These are phyloP conservation scores for Dipodomys merriami DNA, from an alignment of 2,113 vertebrate genomes.

Conservation along the genomic window DNA sequence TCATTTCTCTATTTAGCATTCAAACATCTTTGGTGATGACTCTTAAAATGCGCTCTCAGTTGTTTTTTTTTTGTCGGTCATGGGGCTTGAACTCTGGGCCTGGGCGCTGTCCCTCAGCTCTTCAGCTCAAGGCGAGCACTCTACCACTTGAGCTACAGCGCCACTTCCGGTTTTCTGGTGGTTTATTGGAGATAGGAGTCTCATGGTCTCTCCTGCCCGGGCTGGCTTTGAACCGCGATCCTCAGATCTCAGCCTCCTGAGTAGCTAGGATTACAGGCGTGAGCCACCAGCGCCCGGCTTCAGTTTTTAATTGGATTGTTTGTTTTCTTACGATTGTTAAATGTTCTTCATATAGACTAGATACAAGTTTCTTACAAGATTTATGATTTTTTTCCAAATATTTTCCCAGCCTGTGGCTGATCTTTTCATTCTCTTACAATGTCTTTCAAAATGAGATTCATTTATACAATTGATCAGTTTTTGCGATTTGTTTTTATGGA, in stretches of 20 bases:
- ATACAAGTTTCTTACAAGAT: background rate
- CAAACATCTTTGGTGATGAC: background rate
- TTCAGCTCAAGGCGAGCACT: too few species aligned
- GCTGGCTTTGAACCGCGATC: too few species aligned
- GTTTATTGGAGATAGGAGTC: too few species aligned
- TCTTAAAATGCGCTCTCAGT: background rate
- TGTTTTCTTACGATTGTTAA: constrained; percentile 41
- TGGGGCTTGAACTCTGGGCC: too few species aligned
- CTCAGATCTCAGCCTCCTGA: too few species aligned
- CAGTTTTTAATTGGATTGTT: constrained; percentile 21
- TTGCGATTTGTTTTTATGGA: background rate
- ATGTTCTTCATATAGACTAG: background rate
- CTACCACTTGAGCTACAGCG: too few species aligned
- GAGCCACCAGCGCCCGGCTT: too few species aligned
- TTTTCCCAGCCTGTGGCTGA: constrained; percentile 7
- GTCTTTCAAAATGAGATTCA: constrained; percentile 43
- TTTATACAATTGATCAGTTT: constrained; percentile 2
- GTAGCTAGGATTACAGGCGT: too few species aligned
- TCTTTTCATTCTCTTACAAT: constrained; percentile 36
- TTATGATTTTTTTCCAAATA: constrained; percentile 29
- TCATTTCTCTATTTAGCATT: background rate
- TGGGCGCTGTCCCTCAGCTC: too few species aligned
- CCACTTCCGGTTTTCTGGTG: too few species aligned
- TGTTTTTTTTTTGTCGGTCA: too few species aligned
- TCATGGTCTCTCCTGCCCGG: too few species aligned